Evolutionary conservation across 2,888 invertebrate species (phyloP), one percentile per base, ranked within the genome.

Genomic region (Petrophora chlorosata): DNA sequence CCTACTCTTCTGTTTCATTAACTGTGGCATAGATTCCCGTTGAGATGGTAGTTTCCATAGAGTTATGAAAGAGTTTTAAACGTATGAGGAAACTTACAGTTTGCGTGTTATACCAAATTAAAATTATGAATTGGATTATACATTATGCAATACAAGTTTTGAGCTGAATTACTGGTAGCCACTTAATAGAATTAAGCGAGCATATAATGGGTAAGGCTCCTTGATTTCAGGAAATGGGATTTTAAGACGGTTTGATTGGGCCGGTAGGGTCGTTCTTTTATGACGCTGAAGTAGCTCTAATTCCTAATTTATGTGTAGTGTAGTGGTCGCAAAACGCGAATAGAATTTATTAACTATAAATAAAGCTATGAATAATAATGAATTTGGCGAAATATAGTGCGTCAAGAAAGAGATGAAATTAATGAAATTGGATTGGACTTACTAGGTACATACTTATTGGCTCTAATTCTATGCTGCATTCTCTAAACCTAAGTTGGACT

Each of bases 21-120:
- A 25, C 40, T 47, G 40, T 29, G 34, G 17, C 8, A 16, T 17
- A 29, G 64, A 57, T 43, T 53, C 53, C 51, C 53, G 58, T 54
- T 48, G 62, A 66, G 67, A 73, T 73, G 66, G 61, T 55, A 49
- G 65, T 65, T 65, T 69, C 60, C 54, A 61, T 65, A 65, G 53
- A 59, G 64, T 69, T 73, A 55, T 49, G 51, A 56, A 42, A 61
- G 62, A 59, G 63, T 67, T 63, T 59, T 59, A 56, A 62, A 63
- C 62, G 60, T 63, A 59, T 59, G 62, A 61, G 56, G 55, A 45
- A 57, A 40, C 49, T 56, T 59, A 55, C 56, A 9, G 42, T 44
- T 59, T 38, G 59, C 59, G 57, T 59, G 57, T 46, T 50, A 1
- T 28, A 25, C 10, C 28, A 38, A 54, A 56, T 62, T 57, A 56